A percentile compares a stretch with the other conserved stretches of the same genome.
Evolutionary conservation across 2,797 vertebrate species (phyloP).

Genomic region (Hemibagrus guttatus): DNA sequence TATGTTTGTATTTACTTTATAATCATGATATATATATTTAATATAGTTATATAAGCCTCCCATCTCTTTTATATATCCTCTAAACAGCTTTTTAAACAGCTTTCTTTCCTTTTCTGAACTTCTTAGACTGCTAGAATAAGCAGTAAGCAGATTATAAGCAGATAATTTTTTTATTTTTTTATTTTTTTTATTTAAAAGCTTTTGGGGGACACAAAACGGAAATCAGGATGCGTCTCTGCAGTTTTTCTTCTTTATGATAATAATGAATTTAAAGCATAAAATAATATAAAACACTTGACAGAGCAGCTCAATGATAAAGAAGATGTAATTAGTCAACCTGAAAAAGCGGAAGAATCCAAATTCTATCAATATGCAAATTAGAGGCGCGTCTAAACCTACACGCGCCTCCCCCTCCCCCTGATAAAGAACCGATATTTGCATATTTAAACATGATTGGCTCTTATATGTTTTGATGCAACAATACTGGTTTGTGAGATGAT

Average conservation of each 20-base stretch:
- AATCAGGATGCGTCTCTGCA: too few species aligned
- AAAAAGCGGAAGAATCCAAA: neutral
- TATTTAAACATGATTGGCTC: neutral
- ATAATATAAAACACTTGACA: neutral
- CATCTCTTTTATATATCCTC: neutral
- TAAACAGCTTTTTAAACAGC: neutral
- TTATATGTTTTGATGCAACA: neutral
- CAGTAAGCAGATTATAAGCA: too few species aligned
- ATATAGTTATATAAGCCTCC: neutral
- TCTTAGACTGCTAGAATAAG: too few species aligned
- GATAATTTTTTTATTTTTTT: too few species aligned
- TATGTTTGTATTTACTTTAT: neutral
- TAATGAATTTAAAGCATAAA: neutral
- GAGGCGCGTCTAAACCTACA: neutral
- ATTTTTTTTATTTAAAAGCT: too few species aligned
- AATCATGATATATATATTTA: neutral
- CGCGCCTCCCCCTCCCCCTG: too few species aligned
- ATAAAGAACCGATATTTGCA: neutral
- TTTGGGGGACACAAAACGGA: too few species aligned
- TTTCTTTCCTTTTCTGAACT: neutral
- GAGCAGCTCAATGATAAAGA: neutral
- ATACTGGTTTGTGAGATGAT: neutral
- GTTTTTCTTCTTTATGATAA: neutral
- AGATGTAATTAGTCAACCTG: neutral
- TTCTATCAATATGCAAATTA: slow-evolving; percentile 1